Evolutionary conservation across 2,797 vertebrate species (phyloP).

Genomic region (Brachyrhaphis roseni): DNA sequence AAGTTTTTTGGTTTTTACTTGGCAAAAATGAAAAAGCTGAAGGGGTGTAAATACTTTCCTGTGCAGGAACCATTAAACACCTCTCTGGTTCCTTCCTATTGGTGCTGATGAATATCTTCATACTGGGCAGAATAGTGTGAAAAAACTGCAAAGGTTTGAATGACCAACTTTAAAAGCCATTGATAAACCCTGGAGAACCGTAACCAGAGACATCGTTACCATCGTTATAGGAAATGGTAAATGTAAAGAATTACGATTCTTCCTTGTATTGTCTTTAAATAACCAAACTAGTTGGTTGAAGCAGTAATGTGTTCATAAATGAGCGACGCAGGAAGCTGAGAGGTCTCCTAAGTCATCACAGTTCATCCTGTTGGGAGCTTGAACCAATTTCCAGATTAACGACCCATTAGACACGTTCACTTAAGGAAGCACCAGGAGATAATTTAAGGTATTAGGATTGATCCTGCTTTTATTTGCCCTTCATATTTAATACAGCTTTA

Average conservation of each 20-base stretch:
- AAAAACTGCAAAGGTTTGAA: neutral
- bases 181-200: neutral
- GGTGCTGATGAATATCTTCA: neutral
- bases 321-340: neutral
- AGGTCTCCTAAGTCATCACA: conserved; percentile 1
- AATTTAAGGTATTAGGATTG: neutral
- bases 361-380: neutral
- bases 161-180: neutral
- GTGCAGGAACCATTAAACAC: neutral
- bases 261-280: neutral
- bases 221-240: neutral
- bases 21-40: neutral
- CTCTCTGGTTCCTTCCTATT: neutral
- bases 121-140: neutral
- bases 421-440: neutral
- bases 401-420: neutral
- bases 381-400: conserved; percentile 7
- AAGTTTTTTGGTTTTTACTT: neutral
- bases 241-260: neutral
- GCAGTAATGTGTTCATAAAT: neutral
- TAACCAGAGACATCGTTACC: neutral
- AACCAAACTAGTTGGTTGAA: neutral
- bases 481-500: neutral
- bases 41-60: neutral
- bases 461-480: neutral